Conservation (phyloP, 2,888 invertebrate species). For the Erebia aethiops region DNA sequence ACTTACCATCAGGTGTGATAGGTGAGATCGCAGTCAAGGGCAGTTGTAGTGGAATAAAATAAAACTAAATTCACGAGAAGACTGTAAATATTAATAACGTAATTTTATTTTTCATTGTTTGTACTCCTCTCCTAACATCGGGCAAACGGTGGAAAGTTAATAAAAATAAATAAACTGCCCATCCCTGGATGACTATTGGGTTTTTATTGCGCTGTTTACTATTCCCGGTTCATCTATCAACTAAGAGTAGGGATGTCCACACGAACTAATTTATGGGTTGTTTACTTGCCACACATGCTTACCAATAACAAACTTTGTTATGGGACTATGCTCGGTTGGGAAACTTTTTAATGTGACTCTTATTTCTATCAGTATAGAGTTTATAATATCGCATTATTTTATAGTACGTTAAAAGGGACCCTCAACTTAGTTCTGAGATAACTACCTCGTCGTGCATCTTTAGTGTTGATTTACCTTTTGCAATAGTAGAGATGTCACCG, state of each 20-base stretch:
- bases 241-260: slow-evolving; percentile 44
- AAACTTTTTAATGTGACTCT: slow-evolving; percentile 19
- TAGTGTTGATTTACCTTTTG: slow-evolving; percentile 1
- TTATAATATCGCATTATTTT: slow-evolving; percentile 1
- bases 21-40: too few relatives aligned
- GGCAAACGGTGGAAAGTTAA: slow-evolving; percentile 18
- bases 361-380: slow-evolving; percentile 7
- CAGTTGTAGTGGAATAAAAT: too few relatives aligned
- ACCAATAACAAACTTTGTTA: slow-evolving; percentile 28
- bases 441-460: slow-evolving; percentile 13
- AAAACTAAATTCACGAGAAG: neutral
- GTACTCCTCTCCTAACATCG: slow-evolving; percentile 26
- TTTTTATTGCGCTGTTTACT: slow-evolving; percentile 55
- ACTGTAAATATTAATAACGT: slow-evolving; percentile 27
- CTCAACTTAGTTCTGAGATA: slow-evolving; percentile 5
- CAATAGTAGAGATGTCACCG: neutral
- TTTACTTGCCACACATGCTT: slow-evolving; percentile 52
- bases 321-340: slow-evolving; percentile 6
- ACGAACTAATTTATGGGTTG: slow-evolving; percentile 64
- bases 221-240: slow-evolving; percentile 51
- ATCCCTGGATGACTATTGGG: slow-evolving; percentile 39
- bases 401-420: slow-evolving; percentile 1
- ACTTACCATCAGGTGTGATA: too few relatives aligned
- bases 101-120: slow-evolving; percentile 35
- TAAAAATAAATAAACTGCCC: slow-evolving; percentile 40